Conservation (phyloP, 2,113 vertebrate genomes). For the Aphyosemion australe region DNA sequence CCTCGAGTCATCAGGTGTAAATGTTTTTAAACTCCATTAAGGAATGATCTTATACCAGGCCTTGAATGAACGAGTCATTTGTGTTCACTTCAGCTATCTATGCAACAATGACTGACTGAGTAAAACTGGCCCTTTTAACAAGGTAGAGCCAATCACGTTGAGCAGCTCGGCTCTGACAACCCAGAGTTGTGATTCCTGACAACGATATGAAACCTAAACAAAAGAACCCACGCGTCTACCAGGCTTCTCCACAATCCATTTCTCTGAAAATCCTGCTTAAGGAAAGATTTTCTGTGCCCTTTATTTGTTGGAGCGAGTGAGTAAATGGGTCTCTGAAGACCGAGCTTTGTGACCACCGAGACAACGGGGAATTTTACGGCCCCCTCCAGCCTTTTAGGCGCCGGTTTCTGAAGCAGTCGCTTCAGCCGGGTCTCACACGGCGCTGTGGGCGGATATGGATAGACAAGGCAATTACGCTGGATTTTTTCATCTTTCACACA, state of each 20-base stretch:
- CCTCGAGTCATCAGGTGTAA: no score
- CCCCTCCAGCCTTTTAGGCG: constrained; percentile 66
- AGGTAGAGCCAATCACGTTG: constrained; percentile 41
- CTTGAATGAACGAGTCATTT: no score
- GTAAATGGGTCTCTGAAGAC: constrained; percentile 68
- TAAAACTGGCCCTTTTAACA: no score
- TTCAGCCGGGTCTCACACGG: constrained; percentile 69
- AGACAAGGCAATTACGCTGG: constrained; percentile 73
- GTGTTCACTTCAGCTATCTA: no score
- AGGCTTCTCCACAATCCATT: constrained; percentile 20
- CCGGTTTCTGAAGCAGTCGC: constrained; percentile 71
- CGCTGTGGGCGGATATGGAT: constrained; percentile 67
- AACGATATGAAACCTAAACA: constrained; percentile 41
- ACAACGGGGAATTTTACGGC: constrained; percentile 74
- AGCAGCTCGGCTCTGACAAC: constrained; percentile 39
- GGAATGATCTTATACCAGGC: no score
- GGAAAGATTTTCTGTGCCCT: constrained; percentile 51
- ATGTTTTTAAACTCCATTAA: no score
- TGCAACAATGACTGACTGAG: no score
- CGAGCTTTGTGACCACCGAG: constrained; percentile 58
- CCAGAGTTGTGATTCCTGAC: constrained; percentile 44
- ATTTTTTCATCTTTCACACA: constrained; percentile 38
- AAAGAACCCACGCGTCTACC: constrained; percentile 48
- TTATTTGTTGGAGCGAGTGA: constrained; percentile 63
- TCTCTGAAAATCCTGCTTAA: constrained; percentile 38